Base-by-base conservation (phyloP, 2,797 vertebrate genomes). In the Prunella strophiata region DNA sequence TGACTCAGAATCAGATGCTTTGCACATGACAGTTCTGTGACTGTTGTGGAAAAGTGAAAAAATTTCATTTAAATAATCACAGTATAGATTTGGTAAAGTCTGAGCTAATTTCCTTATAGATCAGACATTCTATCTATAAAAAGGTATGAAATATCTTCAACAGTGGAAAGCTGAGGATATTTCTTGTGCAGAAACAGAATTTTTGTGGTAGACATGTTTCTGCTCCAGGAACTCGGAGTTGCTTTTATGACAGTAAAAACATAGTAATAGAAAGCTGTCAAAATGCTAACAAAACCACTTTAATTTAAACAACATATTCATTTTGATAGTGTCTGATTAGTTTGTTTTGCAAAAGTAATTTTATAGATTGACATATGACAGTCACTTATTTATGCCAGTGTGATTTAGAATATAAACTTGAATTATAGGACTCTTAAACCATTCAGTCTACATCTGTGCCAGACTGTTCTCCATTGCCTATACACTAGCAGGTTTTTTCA, bases 1-100 rank as follows among this genome's bases (percentile, higher is more conserved):
- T 96, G 92, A 92, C 55, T 93, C 85, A 94, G 26, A 87, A 36
- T 93, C 93, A 92, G 66, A 94, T 77, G 79, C 34, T 32, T 85
- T 80, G n/a, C 66, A 87, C 43, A 78, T 89, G 79, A 72, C 32
- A 88, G 76, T 15, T 78, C 66, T 3, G 4, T 87, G 45, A 63
- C 77, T 81, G 51, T n/a, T 91, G 32, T 45, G 47, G 15, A 66
- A 87, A 91, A 89, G 4, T 27, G n/a, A 52, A 88, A 34, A 86
- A 27, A 54, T 5, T 22, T 70, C 5, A 80, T 77, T 85, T 80
- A 83, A 89, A 92, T 55, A 88, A 54, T 55, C 51, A 58, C 23
- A 48, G 42, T 26, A 74, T 65, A 81, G 58, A 55, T 52, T 88
- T 87, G 78, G 14, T 62, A 91, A 92, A 62, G 10, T 22, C 52